Base-by-base conservation (phyloP, 2,797 vertebrate genomes). In the Chrysocyon brachyurus region DNA sequence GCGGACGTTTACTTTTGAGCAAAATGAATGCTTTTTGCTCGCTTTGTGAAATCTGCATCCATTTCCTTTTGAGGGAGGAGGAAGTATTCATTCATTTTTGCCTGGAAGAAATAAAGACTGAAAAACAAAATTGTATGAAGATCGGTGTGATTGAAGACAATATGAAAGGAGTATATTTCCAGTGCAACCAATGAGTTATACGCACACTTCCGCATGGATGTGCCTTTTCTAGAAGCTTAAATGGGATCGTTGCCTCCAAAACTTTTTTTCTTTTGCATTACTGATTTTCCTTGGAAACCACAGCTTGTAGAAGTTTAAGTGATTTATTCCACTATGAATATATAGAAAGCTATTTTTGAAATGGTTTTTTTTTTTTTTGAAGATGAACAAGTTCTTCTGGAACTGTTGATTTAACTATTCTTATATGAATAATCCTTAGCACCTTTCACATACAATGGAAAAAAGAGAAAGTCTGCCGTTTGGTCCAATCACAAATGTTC, bases 401-500 rank as follows among this genome's bases (percentile, higher is more conserved):
- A 24, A 10, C 12, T 49, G 40, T 59, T 78, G 82, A 86, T 46
- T 81, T 78, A 49, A 82, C n/a, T 96, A 21, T 82, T 59, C 91
- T 92, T 79, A 87, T 22, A 31, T 12, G 72, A 77, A 46, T 33
- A 56, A 73, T 33, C 73, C 31, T 84, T 79, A 61, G 7, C 16
- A 4, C 52, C 28, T n/a, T 26, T n/a, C 12, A 56, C n/a, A 33
- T 5, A 33, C 5, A 68, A 63, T 21, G 11, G 5, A 14, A 6
- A 40, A 36, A 19, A 36, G 52, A 56, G 19, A 70, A 57, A 12
- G 15, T 33, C 24, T 9, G 17, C 52, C 64, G 0, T 54, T 86
- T 72, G 79, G 73, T 70, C 73, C 92, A 49, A 56, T 96, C 86
- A 49, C 87, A 87, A 94, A 57, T 3, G 64, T 28, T 90, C 28